A percentile compares a stretch with the other conserved stretches of the same genome.
Conservation (phyloP, 2,797 vertebrate species). For the Hippopotamyrus pictus region DNA sequence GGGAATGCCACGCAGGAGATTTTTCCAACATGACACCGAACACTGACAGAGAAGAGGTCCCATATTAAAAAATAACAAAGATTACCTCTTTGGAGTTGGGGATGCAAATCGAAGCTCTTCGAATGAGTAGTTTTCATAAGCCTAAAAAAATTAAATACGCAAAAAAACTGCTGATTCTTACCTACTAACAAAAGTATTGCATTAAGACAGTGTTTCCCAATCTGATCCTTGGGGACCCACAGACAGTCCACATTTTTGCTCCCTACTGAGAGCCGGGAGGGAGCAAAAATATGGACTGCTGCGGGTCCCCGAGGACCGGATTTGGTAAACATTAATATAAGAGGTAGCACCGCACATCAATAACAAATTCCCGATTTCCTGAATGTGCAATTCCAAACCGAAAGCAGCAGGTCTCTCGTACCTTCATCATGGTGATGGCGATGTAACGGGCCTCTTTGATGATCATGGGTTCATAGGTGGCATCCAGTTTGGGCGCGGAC, state of each 20-base stretch:
- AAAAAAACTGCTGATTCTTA: neutral
- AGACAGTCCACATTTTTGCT: neutral
- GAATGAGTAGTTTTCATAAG: constrained; percentile 98
- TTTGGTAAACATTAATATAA: neutral
- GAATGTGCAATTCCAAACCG: neutral
- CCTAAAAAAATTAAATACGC: constrained; percentile 56
- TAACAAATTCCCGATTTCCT: neutral
- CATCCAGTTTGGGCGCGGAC: constrained; percentile 88
- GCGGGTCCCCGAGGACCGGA: neutral
- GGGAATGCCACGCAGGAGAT: neutral
- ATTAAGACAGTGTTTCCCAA: neutral
- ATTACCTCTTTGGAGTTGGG: constrained; percentile 94
- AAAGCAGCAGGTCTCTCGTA: constrained; percentile 42
- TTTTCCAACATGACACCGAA: neutral
- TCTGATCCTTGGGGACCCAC: neutral
- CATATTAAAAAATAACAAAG: constrained; percentile 2
- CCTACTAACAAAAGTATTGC: neutral
- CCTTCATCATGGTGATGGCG: constrained; percentile 99
- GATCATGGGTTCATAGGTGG: constrained; percentile 96
- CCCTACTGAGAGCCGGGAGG: neutral
- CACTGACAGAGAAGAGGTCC: neutral
- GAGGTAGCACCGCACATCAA: neutral
- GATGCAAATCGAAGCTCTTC: constrained; percentile 97
- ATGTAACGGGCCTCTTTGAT: constrained; percentile 98
- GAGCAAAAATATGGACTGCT: neutral